Percentiles rank a stretch among this genome's conserved stretches.
Conservation (phyloP, 2,888 invertebrate species). For the Brachyopa scutellaris region DNA sequence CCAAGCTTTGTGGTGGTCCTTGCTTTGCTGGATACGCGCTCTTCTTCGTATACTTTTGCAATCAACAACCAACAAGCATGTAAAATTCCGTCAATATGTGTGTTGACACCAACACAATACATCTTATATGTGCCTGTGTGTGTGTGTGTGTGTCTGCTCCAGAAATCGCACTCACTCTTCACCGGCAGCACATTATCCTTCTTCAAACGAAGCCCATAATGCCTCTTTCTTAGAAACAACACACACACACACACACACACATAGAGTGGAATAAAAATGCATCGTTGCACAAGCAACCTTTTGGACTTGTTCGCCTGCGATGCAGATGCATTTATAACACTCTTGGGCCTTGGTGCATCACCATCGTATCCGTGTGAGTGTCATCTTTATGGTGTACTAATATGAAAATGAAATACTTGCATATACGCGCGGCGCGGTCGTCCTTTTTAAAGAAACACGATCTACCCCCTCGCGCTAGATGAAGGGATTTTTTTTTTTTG, state of each 20-base stretch:
- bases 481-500: too few species aligned
- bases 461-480: too few species aligned
- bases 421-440: not conserved
- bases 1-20: not conserved
- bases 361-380: too few species aligned
- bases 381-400: constrained; percentile 1
- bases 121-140: too few species aligned
- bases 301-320: not conserved
- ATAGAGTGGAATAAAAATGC: too few species aligned
- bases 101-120: constrained; percentile 23
- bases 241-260: not conserved
- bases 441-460: constrained; percentile 1
- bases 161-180: constrained; percentile 1
- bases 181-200: constrained; percentile 1
- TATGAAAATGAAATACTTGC: not conserved
- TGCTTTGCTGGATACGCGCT: not conserved
- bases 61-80: constrained; percentile 18
- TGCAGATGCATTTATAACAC: not conserved
- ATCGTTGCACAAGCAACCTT: not conserved
- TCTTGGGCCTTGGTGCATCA: too few species aligned
- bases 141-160: not conserved
- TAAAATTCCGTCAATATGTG: constrained; percentile 12
- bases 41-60: constrained; percentile 10
- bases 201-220: constrained; percentile 23
- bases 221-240: not conserved